phyloP scores from a whole-genome alignment of 1,140 invertebrate species.

The Micrasema longulum region DNA sequence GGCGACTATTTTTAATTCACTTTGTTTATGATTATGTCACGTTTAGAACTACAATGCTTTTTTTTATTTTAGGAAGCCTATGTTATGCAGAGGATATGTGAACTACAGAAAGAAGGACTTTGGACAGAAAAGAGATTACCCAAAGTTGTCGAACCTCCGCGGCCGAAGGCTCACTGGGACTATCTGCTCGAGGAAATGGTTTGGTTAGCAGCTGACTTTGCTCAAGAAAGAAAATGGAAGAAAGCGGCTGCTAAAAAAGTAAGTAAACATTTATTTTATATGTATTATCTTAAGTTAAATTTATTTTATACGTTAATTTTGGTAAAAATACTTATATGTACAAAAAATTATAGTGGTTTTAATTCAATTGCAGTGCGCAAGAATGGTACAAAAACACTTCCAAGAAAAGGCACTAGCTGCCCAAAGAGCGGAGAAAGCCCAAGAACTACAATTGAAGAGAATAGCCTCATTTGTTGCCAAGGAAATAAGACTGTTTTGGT shows the following conservation, averaged over 20 bases:
- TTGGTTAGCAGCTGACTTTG: constrained; percentile 97
- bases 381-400: constrained; percentile 96
- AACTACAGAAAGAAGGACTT: constrained; percentile 89
- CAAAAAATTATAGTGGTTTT: not conserved
- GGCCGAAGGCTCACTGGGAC: constrained; percentile 97
- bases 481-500: constrained; percentile 95
- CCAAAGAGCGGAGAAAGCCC: constrained; percentile 91
- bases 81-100: constrained; percentile 91
- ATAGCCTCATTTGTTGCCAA: constrained; percentile 93
- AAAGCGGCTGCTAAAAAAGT: constrained; percentile 94
- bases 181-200: constrained; percentile 98
- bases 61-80: constrained; percentile 78
- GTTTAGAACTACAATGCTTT: no score
- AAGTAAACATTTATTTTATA: not conserved
- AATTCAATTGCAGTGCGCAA: constrained; percentile 70
- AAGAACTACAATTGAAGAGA: constrained; percentile 86
- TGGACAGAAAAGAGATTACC: constrained; percentile 94
- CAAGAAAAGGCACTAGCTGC: constrained; percentile 92
- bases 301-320: no score
- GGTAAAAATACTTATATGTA: no score
- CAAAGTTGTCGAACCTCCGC: constrained; percentile 90
- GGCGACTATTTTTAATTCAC: no score
- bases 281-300: no score
- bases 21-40: no score
- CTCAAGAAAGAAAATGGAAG: constrained; percentile 97